A percentile compares a stretch with the other conserved stretches of the same genome.
Evolutionary conservation across 1,140 invertebrate genomes (phyloP).

Genomic region (Drosophila sp.): DNA sequence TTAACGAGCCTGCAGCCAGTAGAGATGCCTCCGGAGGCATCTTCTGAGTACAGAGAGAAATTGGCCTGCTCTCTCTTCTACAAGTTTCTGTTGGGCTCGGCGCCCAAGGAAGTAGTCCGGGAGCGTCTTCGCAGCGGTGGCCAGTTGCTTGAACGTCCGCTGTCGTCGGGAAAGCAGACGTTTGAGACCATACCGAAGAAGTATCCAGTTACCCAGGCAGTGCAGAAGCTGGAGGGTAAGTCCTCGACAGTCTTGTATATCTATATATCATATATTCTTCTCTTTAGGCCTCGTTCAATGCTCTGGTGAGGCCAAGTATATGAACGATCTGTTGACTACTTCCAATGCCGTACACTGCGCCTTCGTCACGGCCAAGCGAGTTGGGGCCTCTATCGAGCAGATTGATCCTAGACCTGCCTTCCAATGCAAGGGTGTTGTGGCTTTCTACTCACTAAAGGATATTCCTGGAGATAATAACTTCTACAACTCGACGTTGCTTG

Average conservation of each 20-base stretch:
- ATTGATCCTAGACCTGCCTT: constrained; percentile 87
- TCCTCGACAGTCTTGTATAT: not conserved
- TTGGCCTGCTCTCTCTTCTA: constrained; percentile 89
- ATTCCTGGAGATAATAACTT: constrained; percentile 90
- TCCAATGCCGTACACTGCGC: constrained; percentile 87
- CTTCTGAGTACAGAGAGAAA: constrained; percentile 87
- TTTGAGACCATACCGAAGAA: constrained; percentile 89
- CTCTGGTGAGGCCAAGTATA: constrained; percentile 89
- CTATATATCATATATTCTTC: not conserved
- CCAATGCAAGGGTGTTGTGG: constrained; percentile 89
- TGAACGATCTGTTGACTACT: constrained; percentile 87
- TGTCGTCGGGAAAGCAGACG: constrained; percentile 90
- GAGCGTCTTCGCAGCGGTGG: constrained; percentile 85
- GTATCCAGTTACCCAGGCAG: constrained; percentile 91
- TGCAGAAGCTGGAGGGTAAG: constrained; percentile 89
- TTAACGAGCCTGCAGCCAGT: constrained; percentile 37
- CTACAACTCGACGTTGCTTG: constrained; percentile 56
- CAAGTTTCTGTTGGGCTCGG: constrained; percentile 87
- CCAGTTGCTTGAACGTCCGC: constrained; percentile 86
- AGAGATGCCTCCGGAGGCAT: constrained; percentile 87
- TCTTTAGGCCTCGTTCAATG: constrained; percentile 89
- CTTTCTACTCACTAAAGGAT: constrained; percentile 89
- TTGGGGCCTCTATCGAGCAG: constrained; percentile 86
- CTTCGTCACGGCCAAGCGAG: constrained; percentile 87
- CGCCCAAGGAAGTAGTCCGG: constrained; percentile 69